Evolutionary conservation across 1,140 invertebrate species (phyloP).

Genomic region (Helicoverpa zea): DNA sequence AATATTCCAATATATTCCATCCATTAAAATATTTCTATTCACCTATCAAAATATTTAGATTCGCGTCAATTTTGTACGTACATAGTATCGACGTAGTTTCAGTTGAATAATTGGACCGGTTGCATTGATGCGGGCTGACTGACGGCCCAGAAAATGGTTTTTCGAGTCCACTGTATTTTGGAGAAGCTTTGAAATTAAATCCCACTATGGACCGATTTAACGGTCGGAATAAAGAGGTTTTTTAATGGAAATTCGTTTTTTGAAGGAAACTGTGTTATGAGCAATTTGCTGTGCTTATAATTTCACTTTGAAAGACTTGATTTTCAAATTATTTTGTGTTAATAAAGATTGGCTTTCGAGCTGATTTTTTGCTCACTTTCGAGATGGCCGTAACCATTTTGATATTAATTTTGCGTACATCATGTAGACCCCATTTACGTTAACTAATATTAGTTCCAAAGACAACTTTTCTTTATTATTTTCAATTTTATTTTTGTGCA

Average conservation of each 20-base stretch:
- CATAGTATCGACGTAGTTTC: conserved; percentile 1
- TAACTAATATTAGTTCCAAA: too few species aligned
- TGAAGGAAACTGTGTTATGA: background rate
- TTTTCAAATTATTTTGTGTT: background rate
- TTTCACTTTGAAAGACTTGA: background rate
- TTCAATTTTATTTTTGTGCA: too few species aligned
- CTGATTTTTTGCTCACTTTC: too few species aligned
- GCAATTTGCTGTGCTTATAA: background rate
- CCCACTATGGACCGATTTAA: background rate
- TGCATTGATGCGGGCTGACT: conserved; percentile 40
- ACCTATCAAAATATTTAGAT: conserved; percentile 28
- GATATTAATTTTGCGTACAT: too few species aligned
- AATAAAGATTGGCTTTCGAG: too few species aligned
- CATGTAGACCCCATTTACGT: too few species aligned
- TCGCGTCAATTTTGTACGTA: conserved; percentile 26
- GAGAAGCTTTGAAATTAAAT: conserved; percentile 33
- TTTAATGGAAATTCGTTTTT: background rate
- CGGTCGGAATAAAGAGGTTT: background rate
- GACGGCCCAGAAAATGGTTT: conserved; percentile 41
- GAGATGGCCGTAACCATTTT: too few species aligned
- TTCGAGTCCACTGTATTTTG: conserved; percentile 26
- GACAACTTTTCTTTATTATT: too few species aligned
- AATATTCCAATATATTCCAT: conserved; percentile 19
- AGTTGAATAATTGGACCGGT: conserved; percentile 33
- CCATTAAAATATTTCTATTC: conserved; percentile 25